These are phyloP conservation scores for Melanostoma mellinum DNA, from an alignment of 2,888 invertebrate species.

Conservation along the genomic window DNA sequence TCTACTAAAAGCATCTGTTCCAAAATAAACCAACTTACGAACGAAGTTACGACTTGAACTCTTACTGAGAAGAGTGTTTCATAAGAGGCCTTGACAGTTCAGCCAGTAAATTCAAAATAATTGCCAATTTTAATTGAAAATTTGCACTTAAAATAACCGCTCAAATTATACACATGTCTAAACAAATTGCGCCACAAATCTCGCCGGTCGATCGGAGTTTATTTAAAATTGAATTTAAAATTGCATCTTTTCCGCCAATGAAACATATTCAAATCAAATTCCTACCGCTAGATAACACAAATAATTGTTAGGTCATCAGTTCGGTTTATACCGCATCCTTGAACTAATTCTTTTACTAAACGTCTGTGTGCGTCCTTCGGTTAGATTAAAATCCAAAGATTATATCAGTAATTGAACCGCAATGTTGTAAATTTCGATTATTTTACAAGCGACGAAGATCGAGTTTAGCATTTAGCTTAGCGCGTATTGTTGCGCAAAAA, in stretches of 20 bases:
- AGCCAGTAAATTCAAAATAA: constrained; percentile 24
- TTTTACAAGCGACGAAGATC: constrained; percentile 54
- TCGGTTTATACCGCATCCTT: constrained; percentile 41
- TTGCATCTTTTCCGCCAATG: constrained; percentile 34
- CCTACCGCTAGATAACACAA: constrained; percentile 18
- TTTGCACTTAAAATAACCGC: constrained; percentile 36
- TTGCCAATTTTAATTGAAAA: constrained; percentile 59
- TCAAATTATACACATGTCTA: constrained; percentile 21
- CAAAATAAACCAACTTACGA: constrained; percentile 4
- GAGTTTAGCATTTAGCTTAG: constrained; percentile 1
- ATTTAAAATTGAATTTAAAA: constrained; percentile 65
- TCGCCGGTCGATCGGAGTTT: constrained; percentile 5
- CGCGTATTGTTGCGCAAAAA: constrained; percentile 47
- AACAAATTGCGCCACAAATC: constrained; percentile 42
- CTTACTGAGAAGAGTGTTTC: neutral
- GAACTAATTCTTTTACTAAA: constrained; percentile 59
- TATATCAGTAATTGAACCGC: constrained; percentile 55
- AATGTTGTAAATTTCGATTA: constrained; percentile 8
- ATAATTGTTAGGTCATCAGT: constrained; percentile 38
- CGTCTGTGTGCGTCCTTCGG: constrained; percentile 52
- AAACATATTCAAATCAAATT: constrained; percentile 54
- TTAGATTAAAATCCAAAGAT: constrained; percentile 46
- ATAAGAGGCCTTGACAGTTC: constrained; percentile 1
- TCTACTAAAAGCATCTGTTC: neutral
- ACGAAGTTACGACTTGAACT: constrained; percentile 11